Evolutionary conservation across 2,113 vertebrate genomes (phyloP), one percentile per base, ranked within the genome.

Genomic region (Gallinago undulata): DNA sequence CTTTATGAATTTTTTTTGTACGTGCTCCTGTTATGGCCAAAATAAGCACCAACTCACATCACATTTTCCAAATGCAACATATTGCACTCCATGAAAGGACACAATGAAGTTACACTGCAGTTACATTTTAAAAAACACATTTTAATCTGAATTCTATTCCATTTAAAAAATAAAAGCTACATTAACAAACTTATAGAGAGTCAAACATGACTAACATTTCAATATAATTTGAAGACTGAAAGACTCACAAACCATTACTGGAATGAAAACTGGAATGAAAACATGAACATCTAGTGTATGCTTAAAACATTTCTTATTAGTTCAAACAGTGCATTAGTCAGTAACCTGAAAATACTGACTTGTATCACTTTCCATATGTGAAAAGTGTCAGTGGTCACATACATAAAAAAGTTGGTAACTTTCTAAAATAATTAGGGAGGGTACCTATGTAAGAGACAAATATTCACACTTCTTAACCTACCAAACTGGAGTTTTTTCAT

Each of bases 401-500:
- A 78, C 0, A 9, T 30, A 48, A 81, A 57, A 66, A 27, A 33
- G 3, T 7, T 50, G 12, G 11, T 63, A 75, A 56, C 30, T 73
- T 72, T 8, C 8, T 24, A 93, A 87, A 86, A 51, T 24, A 85
- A 22, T 64, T 4, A 41, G 21, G 21, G n/a, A 41, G 39, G 39
- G 12, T 39, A 39, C 39, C 39, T 83, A 80, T 87, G 56, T 37
- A 73, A 78, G 57, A 67, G 39, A 51, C 16, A 82, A 87, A 87
- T 21, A 74, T 84, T 90, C 53, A 87, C 79, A 75, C 55, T 79
- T 91, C 16, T 85, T 69, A 94, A 98, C 99, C 98, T 98, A 99
- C 99, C 99, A 83, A 99, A 99, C 87, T 99, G 99, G 50, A 99
- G 98, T 94, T 99, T 99, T 98, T 99, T 99, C 99, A 99, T 99